Percentiles rank a stretch among this genome's conserved stretches.
phyloP scores from a whole-genome alignment of 1,140 invertebrate species.

The Procambarus clarkii region DNA sequence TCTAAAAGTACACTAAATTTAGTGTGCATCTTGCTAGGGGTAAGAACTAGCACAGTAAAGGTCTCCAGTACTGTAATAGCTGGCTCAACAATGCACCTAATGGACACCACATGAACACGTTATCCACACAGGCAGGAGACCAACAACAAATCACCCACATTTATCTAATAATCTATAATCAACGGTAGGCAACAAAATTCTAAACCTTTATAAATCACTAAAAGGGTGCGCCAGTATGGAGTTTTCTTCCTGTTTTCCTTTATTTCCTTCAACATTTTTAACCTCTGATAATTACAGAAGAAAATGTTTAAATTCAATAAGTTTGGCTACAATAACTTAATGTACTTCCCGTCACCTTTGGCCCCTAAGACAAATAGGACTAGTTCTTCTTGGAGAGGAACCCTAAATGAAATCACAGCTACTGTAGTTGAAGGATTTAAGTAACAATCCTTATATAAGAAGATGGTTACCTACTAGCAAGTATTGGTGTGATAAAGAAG shows the following conservation, averaged over 20 bases:
- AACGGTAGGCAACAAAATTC: slow-evolving; percentile 6
- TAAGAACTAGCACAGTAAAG: neutral
- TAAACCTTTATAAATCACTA: neutral
- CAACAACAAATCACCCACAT: slow-evolving; percentile 1
- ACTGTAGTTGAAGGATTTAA: slow-evolving; percentile 3
- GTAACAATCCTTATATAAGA: neutral
- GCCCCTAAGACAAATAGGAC: slow-evolving; percentile 41
- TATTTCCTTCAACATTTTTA: neutral
- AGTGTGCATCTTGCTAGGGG: neutral
- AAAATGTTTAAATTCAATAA: neutral
- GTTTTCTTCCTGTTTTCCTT: neutral
- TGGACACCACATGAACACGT: neutral
- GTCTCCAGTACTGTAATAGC: neutral
- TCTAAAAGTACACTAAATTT: neutral
- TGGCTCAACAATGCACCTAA: neutral
- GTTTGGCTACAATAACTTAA: slow-evolving; percentile 12
- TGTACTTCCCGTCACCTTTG: slow-evolving; percentile 25
- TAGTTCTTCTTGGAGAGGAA: slow-evolving; percentile 55
- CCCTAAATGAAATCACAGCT: slow-evolving; percentile 60
- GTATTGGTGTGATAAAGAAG: neutral
- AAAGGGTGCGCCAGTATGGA: slow-evolving; percentile 24
- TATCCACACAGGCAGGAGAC: neutral
- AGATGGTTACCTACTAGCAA: neutral
- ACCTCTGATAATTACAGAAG: neutral
- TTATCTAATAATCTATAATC: neutral